Conservation (phyloP, 1,140 invertebrate genomes). For the Sycobia sp. region DNA sequence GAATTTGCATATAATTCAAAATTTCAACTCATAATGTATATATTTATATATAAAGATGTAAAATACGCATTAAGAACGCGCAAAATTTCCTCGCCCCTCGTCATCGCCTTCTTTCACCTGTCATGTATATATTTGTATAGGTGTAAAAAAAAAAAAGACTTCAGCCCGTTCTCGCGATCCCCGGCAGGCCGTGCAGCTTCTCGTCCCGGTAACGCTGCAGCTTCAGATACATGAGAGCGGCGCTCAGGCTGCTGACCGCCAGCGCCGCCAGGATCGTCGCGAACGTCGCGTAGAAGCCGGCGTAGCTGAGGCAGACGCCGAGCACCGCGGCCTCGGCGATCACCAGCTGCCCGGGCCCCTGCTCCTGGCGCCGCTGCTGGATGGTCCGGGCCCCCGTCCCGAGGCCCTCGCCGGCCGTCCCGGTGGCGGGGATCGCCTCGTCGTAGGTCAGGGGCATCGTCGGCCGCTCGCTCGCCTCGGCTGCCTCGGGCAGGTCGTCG, state of each 20-base stretch:
- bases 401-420: slow-evolving; percentile 53
- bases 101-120: too few species aligned
- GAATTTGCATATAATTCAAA: too few species aligned
- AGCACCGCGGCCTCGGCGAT: slow-evolving; percentile 34
- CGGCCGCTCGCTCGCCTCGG: slow-evolving; percentile 1
- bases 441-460: slow-evolving; percentile 41
- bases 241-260: slow-evolving; percentile 47
- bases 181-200: slow-evolving; percentile 42
- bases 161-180: slow-evolving; percentile 34
- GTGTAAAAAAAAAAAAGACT: too few species aligned
- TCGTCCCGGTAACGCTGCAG: slow-evolving; percentile 46
- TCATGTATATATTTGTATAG: too few species aligned
- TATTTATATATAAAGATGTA: too few species aligned
- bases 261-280: slow-evolving; percentile 49
- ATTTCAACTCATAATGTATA: too few species aligned
- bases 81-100: too few species aligned
- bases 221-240: slow-evolving; percentile 52
- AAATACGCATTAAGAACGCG: too few species aligned
- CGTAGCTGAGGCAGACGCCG: slow-evolving; percentile 53
- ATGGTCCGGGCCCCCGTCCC: slow-evolving; percentile 50
- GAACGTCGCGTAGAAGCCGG: slow-evolving; percentile 52
- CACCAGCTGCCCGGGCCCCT: slow-evolving; percentile 35
- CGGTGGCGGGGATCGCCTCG: slow-evolving; percentile 42
- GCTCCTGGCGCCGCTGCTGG: slow-evolving; percentile 15
- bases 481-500: slow-evolving; percentile 63